These are phyloP conservation scores for Habropoda laboriosa DNA, from an alignment of 1,140 invertebrate species.

Conservation along the genomic window DNA sequence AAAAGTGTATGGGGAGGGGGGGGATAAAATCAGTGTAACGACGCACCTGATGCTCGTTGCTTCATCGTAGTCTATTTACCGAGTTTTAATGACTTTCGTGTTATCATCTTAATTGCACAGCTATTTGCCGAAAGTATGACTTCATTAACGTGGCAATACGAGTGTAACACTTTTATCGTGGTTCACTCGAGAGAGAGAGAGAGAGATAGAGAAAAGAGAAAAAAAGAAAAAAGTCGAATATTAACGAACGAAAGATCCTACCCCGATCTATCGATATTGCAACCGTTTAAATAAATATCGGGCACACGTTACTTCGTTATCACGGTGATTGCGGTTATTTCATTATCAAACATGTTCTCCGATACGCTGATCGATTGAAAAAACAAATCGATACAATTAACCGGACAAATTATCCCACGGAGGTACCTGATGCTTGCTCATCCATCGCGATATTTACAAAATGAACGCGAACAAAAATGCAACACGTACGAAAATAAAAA, in stretches of 20 bases:
- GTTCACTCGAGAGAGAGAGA: background rate
- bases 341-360: constrained; percentile 14
- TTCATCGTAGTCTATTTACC: constrained; percentile 6
- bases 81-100: constrained; percentile 3
- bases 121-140: background rate
- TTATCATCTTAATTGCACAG: constrained; percentile 14
- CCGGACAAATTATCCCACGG: background rate
- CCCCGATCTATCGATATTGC: no score
- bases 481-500: no score
- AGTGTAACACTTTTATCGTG: background rate
- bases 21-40: background rate
- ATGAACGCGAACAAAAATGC: background rate
- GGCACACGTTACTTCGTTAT: background rate
- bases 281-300: background rate
- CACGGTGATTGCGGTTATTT: background rate
- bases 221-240: background rate
- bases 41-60: background rate
- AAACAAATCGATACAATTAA: background rate
- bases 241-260: background rate
- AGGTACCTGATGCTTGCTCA: background rate
- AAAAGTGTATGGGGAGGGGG: no score
- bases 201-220: no score
- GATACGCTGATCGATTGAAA: background rate
- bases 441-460: background rate
- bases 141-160: background rate